These are phyloP conservation scores for Nephrotoma flavescens DNA, from an alignment of 2,888 invertebrate species.

Conservation along the genomic window DNA sequence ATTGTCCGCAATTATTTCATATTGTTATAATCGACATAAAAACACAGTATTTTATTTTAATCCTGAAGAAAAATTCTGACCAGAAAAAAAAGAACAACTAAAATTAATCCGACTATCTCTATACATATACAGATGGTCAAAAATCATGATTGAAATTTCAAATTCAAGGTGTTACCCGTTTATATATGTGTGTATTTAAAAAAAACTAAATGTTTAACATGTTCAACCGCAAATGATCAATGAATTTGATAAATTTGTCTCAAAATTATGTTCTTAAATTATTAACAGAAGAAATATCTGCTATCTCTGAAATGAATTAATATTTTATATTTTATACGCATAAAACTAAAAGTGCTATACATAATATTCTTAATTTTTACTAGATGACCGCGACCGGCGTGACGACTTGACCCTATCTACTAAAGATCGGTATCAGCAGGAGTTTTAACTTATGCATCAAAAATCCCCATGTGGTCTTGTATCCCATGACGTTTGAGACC, in stretches of 20 bases:
- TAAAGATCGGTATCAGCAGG: slow-evolving; percentile 15
- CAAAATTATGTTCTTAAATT: background rate
- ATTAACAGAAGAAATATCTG: background rate
- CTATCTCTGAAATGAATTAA: background rate
- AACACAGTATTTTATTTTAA: background rate
- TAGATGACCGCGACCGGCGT: slow-evolving; percentile 16
- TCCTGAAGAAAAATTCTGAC: background rate
- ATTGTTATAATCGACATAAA: background rate
- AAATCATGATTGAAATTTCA: background rate
- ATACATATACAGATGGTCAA: background rate
- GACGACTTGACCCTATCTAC: slow-evolving; percentile 17
- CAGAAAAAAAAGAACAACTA: background rate
- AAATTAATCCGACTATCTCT: background rate
- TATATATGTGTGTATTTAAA: background rate
- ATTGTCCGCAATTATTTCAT: background rate
- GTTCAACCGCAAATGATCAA: background rate
- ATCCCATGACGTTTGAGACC: slow-evolving; percentile 12
- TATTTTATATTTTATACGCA: background rate
- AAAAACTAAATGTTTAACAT: background rate
- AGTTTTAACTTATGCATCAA: slow-evolving; percentile 15
- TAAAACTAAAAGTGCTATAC: background rate
- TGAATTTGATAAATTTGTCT: background rate
- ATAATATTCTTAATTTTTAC: background rate
- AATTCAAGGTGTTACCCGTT: background rate
- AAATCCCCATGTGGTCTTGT: slow-evolving; percentile 11